Conservation (phyloP, 1,140 invertebrate genomes). For the Oryctes rhinoceros region DNA sequence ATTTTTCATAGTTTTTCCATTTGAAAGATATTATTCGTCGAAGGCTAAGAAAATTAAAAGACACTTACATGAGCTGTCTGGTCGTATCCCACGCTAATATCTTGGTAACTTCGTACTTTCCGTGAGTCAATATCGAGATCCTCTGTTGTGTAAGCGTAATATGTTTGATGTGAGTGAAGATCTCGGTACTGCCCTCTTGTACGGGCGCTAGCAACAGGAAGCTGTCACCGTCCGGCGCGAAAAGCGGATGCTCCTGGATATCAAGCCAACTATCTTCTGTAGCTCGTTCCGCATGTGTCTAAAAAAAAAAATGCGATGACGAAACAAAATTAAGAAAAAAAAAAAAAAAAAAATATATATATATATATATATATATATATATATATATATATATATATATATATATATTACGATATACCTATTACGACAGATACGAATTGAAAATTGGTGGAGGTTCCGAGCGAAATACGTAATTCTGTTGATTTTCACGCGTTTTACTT, state of each 20-base stretch:
- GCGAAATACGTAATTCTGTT: no score
- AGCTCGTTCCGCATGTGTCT: slow-evolving; percentile 82
- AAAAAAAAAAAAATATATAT: no score
- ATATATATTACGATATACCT: no score
- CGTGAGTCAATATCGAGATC: slow-evolving; percentile 86
- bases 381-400: no score
- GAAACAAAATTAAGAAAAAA: not conserved
- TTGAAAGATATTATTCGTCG: no score
- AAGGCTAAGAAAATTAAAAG: not conserved
- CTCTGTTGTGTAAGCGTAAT: slow-evolving; percentile 82
- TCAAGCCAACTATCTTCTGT: slow-evolving; percentile 86
- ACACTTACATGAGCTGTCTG: slow-evolving; percentile 79
- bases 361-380: no score
- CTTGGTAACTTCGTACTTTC: slow-evolving; percentile 82
- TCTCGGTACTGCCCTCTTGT: slow-evolving; percentile 81
- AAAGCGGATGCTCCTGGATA: slow-evolving; percentile 83
- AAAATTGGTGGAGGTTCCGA: no score
- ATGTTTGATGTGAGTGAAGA: slow-evolving; percentile 90
- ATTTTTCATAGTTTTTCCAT: no score
- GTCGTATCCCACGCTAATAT: slow-evolving; percentile 88
- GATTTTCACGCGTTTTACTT: no score
- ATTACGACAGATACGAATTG: no score
- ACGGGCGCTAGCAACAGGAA: slow-evolving; percentile 85
- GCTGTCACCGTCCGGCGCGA: slow-evolving; percentile 81
- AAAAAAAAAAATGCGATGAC: slow-evolving; percentile 49